phyloP scores from a whole-genome alignment of 2,113 vertebrate genomes.

The Oceanodroma tethys region DNA sequence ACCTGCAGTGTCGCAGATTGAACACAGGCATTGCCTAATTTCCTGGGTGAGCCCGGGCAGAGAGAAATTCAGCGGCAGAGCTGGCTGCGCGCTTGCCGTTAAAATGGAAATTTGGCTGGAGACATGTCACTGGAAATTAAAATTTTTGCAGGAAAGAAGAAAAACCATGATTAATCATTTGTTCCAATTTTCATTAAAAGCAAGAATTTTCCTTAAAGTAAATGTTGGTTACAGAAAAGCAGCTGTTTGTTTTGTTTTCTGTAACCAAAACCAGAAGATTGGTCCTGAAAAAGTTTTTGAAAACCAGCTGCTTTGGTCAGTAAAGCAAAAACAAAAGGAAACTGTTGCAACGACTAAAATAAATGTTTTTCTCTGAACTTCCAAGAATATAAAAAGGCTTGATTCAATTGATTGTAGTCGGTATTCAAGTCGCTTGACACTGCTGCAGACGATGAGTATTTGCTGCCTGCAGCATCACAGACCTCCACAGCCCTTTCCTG shows the following conservation, averaged over 20 bases:
- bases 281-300: neutral
- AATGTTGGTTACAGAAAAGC: neutral
- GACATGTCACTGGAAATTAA: neutral
- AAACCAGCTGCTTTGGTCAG: conserved; percentile 24
- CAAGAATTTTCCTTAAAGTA: conserved; percentile 26
- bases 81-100: accelerated
- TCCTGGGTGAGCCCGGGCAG: neutral
- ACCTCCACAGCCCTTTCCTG: neutral
- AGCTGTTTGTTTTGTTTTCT: conserved; percentile 41
- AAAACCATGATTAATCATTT: neutral
- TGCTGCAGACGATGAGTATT: neutral
- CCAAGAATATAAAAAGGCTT: neutral
- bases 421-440: neutral
- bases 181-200: conserved; percentile 10
- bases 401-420: neutral
- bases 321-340: conserved; percentile 19
- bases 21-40: neutral
- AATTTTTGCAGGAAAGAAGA: neutral
- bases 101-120: neutral
- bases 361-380: conserved; percentile 18
- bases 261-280: conserved; percentile 29
- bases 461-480: neutral
- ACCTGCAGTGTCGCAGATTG: neutral
- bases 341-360: neutral
- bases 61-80: neutral